These are phyloP conservation scores for Dicyrtomina minuta DNA, from an alignment of 2,888 invertebrate genomes.

Conservation along the genomic window DNA sequence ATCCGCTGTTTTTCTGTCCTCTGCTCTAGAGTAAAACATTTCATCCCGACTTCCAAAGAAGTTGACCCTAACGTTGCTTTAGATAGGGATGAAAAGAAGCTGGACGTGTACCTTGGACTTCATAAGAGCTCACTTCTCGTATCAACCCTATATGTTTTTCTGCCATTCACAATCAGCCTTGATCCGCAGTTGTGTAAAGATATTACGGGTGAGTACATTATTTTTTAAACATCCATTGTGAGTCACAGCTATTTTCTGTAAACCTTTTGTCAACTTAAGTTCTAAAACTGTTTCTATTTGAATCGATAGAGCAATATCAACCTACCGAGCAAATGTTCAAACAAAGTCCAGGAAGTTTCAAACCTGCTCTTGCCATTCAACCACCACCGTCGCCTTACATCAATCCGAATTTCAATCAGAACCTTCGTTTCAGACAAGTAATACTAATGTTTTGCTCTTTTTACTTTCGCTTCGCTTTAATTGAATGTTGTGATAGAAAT, in stretches of 20 bases:
- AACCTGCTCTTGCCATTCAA: conserved; percentile 7
- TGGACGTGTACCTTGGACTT: conserved; percentile 87
- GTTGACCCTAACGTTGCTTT: conserved; percentile 85
- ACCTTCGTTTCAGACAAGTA: conserved; percentile 26
- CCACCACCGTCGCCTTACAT: conserved; percentile 36
- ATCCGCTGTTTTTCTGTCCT: too few species aligned
- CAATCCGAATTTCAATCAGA: conserved; percentile 13
- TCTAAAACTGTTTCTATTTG: too few species aligned
- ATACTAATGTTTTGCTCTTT: too few species aligned
- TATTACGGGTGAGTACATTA: conserved; percentile 73
- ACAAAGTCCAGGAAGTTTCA: conserved; percentile 23
- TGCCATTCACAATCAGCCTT: conserved; percentile 96
- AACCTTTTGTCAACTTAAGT: too few species aligned
- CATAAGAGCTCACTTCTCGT: conserved; percentile 82
- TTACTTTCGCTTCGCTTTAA: too few species aligned
- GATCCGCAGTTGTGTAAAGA: conserved; percentile 97
- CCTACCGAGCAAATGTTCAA: conserved; percentile 52
- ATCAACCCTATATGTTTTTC: conserved; percentile 87
- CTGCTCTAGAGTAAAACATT: conserved; percentile 70
- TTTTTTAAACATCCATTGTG: too few species aligned
- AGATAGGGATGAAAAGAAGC: conserved; percentile 91
- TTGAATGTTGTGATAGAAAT: too few species aligned
- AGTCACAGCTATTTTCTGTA: not conserved
- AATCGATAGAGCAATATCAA: conserved; percentile 49
- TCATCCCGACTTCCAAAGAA: conserved; percentile 80